phyloP scores from a whole-genome alignment of 2,113 vertebrate species.

The Triplophysa siluroides region DNA sequence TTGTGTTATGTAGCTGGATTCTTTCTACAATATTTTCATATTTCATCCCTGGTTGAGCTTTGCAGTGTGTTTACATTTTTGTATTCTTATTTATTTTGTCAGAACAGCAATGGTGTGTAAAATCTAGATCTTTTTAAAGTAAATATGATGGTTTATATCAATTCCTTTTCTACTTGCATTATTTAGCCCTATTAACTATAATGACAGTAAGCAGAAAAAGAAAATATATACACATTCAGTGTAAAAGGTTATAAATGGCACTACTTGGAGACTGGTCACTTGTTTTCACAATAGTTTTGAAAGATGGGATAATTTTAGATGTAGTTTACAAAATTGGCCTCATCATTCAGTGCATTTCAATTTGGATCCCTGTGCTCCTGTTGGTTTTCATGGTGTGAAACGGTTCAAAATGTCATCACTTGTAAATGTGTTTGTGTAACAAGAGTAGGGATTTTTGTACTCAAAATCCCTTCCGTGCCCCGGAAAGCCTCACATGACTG shows the following conservation, averaged over 20 bases:
- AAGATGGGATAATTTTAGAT: not conserved
- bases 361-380: slow-evolving; percentile 26
- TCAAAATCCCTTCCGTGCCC: slow-evolving; percentile 56
- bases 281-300: not conserved
- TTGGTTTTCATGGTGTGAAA: slow-evolving; percentile 15
- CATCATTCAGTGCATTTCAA: slow-evolving; percentile 1
- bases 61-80: not conserved
- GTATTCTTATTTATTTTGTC: not conserved
- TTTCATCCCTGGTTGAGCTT: not conserved
- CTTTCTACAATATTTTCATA: not conserved
- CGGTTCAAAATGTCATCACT: not conserved
- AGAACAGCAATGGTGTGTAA: too few relatives aligned
- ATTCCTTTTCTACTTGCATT: not conserved
- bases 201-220: not conserved
- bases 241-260: not conserved
- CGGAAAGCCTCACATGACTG: slow-evolving; percentile 49
- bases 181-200: slow-evolving; percentile 2
- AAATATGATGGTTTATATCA: too few relatives aligned
- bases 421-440: not conserved
- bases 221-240: not conserved
- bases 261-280: not conserved
- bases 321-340: too few relatives aligned
- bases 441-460: slow-evolving; percentile 19
- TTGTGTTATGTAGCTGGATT: not conserved
- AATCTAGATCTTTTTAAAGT: too few relatives aligned